A percentile compares a stretch with the other conserved stretches of the same genome.
Conservation (phyloP, 2,888 invertebrate genomes). For the Hylaea fasciaria region DNA sequence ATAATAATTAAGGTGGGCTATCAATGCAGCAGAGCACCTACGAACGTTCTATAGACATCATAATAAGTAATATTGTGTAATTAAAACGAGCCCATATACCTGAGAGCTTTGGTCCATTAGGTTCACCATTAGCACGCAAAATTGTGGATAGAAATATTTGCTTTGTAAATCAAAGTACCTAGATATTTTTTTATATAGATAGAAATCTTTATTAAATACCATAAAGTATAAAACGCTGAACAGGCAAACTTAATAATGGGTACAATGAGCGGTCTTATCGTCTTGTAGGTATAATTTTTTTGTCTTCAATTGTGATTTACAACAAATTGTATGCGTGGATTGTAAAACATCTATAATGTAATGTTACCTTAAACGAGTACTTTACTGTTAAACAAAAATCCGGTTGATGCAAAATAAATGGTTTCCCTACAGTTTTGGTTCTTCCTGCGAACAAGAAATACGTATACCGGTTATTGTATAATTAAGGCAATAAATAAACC, state of each 20-base stretch:
- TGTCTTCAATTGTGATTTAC: too few relatives aligned
- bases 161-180: too few relatives aligned
- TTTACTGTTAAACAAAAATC: background rate
- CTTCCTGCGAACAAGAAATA: background rate
- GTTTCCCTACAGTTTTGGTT: background rate
- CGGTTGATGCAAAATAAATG: background rate
- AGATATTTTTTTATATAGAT: too few relatives aligned
- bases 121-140: background rate
- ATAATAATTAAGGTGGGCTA: slow-evolving; percentile 1
- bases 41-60: slow-evolving; percentile 1
- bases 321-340: too few relatives aligned
- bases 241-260: too few relatives aligned
- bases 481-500: slow-evolving; percentile 5
- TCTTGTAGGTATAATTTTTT: too few relatives aligned
- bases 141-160: background rate
- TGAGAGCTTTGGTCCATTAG: background rate
- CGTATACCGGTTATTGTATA: slow-evolving; percentile 9
- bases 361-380: too few relatives aligned
- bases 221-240: too few relatives aligned
- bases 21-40: background rate
- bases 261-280: too few relatives aligned
- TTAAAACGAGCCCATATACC: background rate
- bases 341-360: too few relatives aligned
- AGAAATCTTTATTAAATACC: too few relatives aligned
- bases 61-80: background rate